A percentile compares a stretch with the other conserved stretches of the same genome.
Conservation (phyloP, 35 echinoderm and acorn worm genomes). For the Stichopus chloronotus region DNA sequence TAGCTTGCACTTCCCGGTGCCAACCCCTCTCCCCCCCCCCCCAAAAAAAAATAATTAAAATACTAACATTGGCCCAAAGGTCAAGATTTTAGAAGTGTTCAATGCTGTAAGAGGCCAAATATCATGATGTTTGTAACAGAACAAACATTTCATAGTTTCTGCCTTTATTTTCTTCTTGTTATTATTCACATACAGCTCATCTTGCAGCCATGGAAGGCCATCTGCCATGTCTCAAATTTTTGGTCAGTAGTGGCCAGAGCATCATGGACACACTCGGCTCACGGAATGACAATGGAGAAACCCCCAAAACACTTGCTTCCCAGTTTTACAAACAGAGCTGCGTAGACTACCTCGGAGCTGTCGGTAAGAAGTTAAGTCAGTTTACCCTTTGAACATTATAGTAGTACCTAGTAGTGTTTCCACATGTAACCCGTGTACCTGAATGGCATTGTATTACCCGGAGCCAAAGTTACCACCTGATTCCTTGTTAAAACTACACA, state of each 20-base stretch:
- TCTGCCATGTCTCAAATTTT: slow-evolving; percentile 92
- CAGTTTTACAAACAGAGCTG: slow-evolving; percentile 99
- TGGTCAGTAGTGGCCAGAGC: slow-evolving; percentile 85
- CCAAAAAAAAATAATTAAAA: no score
- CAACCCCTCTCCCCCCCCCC: no score
- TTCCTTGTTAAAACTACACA: neutral
- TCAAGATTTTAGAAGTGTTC: no score
- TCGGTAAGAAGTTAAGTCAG: slow-evolving; percentile 63
- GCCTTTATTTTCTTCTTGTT: neutral
- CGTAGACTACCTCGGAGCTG: slow-evolving; percentile 96
- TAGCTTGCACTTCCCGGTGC: no score
- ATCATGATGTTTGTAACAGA: no score
- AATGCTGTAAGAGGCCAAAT: no score
- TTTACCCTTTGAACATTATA: no score
- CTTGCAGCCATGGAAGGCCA: slow-evolving; percentile 91
- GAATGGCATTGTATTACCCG: no score
- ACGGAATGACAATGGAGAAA: slow-evolving; percentile 98
- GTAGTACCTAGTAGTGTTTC: no score
- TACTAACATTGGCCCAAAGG: no score
- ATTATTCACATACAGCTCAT: slow-evolving; percentile 64
- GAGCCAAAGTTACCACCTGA: neutral
- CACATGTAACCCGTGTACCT: no score
- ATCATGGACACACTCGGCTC: slow-evolving; percentile 85
- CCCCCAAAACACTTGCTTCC: slow-evolving; percentile 92
- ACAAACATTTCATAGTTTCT: neutral